Evolutionary conservation across 2,888 invertebrate genomes (phyloP), one percentile per base, ranked within the genome.

Genomic region (Spodoptera exigua): DNA sequence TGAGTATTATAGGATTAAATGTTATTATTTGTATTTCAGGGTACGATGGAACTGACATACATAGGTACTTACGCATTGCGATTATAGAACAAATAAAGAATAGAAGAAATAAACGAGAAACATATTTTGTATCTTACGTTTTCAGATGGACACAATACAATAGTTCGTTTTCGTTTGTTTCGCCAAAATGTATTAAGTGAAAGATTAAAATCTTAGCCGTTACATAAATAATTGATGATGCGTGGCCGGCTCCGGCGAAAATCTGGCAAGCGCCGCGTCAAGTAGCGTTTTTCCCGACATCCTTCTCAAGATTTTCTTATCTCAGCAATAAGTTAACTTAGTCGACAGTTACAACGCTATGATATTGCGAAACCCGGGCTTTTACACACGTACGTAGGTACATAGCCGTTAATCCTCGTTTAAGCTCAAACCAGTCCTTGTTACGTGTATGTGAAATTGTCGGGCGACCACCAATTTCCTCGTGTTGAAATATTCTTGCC

Each of bases 401-500:
- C 21, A 45, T 39, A 48, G 49, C 34, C 43, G 61, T 55, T 75
- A 68, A 71, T 77, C 68, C 71, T 44, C 60, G 55, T 53, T 61
- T 56, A 56, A 74, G 44, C 60, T 46, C 18, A 58, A 74, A 77
- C 75, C 69, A 60, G 71, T 71, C 35, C 40, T 37, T 12, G 59
- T 62, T 58, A 68, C 68, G 52, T 44, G 56, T 59, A 69, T 78
- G 72, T 78, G 76, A 78, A 74, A 78, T 60, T 66, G 61, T 43
- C 57, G 56, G 52, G 49, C 51, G 46, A 54, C 43, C 64, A 58
- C 57, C 63, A 70, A 73, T 78, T 82, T 81, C 68, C 75, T 73
- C 66, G 61, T 76, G 70, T 79, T 73, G 75, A 80, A 79, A 76
- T 70, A 61, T 64, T 70, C 75, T 80, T 85, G 79, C 80, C 81